These are phyloP conservation scores for Heliconius hermathena DNA, from an alignment of 1,140 invertebrate species.

Conservation along the genomic window DNA sequence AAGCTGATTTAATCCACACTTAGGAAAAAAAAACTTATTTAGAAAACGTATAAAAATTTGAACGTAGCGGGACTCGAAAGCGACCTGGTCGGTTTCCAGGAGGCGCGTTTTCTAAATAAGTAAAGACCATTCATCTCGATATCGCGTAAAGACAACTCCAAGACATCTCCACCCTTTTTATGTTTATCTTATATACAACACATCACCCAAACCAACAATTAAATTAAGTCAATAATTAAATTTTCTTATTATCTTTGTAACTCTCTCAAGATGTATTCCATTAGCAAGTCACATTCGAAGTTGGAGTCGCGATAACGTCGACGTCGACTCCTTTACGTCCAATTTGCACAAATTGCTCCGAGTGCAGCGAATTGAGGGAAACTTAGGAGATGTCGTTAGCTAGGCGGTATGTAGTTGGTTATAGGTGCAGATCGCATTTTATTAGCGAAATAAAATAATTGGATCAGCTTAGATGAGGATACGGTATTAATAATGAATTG, in stretches of 20 bases:
- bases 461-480: too few relatives aligned
- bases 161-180: background rate
- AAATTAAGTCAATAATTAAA: constrained; percentile 4
- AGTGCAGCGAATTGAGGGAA: constrained; percentile 35
- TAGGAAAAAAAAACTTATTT: too few relatives aligned
- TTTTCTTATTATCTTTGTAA: constrained; percentile 28
- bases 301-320: constrained; percentile 29
- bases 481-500: too few relatives aligned
- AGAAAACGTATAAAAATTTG: too few relatives aligned
- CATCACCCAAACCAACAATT: background rate
- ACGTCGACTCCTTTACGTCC: constrained; percentile 40
- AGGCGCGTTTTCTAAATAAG: too few relatives aligned
- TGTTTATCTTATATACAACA: background rate
- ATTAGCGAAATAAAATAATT: background rate
- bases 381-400: constrained; percentile 39
- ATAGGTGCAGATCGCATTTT: background rate
- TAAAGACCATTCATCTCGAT: too few relatives aligned
- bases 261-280: constrained; percentile 29
- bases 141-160: too few relatives aligned
- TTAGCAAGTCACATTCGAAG: constrained; percentile 33
- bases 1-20: too few relatives aligned
- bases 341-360: constrained; percentile 41
- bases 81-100: too few relatives aligned
- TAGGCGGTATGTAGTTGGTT: background rate
- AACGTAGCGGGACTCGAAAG: too few relatives aligned